Base-by-base conservation (phyloP, 2,888 invertebrate genomes). In the Aphelenchoides bicaudatus region DNA sequence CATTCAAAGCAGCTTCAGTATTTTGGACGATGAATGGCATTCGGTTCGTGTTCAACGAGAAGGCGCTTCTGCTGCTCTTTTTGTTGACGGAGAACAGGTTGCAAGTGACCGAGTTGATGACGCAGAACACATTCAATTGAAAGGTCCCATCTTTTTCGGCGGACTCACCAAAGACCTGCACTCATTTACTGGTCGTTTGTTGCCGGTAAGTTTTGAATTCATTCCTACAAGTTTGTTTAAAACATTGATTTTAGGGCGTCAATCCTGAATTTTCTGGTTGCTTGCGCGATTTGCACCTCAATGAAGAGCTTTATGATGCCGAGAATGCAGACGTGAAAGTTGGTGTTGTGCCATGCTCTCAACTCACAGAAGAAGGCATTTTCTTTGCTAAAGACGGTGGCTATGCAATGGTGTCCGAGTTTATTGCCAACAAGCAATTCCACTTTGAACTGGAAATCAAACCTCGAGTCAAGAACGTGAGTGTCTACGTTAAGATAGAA, bases 341-440 rank as follows among this genome's bases (percentile, higher is more conserved):
- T 55, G 74, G 73, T 46, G 65, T 62, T 4, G 70, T 65, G 3
- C 72, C 75, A 8, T 82, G 82, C 67, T 72, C 72, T n/a, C 67
- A 66, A 16, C 63, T 70, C 49, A 67, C 68, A 13, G 82, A 83
- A 57, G 62, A 67, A 25, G 83, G 83, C 55, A 70, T 81, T 16
- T 82, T 78, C 73, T 81, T 82, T 70, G 78, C 79, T 49, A 68
- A 71, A n/a, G 72, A 75, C 34, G 81, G 81, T 50, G 82, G 82
- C 52, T 79, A 80, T 63, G 75, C 81, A 10, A 73, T 77, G 51
- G 63, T 82, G 19, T 52, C 55, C 4, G 55, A 66, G 27, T 66
- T 66, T 39, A 56, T 56, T 37, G 64, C 73, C 34, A 73, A 74
- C 39, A 37, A 58, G 4, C 50, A 66, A 8, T 75, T 78, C 63